A percentile compares a stretch with the other conserved stretches of the same genome.
Evolutionary conservation across 2,888 invertebrate species (phyloP).

Genomic region (Dynastes grantii): DNA sequence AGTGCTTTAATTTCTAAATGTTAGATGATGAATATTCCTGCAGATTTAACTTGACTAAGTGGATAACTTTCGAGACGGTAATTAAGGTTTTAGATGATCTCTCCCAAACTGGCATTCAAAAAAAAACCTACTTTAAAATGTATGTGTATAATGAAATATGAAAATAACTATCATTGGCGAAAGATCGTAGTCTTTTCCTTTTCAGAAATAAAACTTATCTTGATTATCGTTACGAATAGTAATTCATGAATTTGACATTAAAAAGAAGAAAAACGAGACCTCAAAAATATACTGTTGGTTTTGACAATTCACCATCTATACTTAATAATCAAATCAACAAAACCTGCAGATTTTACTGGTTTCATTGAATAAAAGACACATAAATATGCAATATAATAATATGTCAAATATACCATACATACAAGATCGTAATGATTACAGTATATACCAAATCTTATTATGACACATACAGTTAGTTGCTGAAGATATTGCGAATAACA

Average conservation of each 20-base stretch:
- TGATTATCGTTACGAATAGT: conserved; percentile 55
- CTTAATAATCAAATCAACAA: conserved; percentile 56
- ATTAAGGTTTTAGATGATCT: not conserved
- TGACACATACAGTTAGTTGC: conserved; percentile 15
- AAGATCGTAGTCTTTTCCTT: conserved; percentile 1
- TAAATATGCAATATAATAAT: conserved; percentile 18
- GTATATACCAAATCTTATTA: conserved; percentile 9
- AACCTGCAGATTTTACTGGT: conserved; percentile 50
- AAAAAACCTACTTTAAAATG: no score
- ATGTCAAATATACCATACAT: not conserved
- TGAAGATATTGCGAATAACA: conserved; percentile 27
- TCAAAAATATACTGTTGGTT: conserved; percentile 72
- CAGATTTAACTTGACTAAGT: conserved; percentile 69
- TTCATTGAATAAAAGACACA: conserved; percentile 37
- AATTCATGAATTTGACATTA: conserved; percentile 64
- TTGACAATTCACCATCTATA: conserved; percentile 69
- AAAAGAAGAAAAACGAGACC: conserved; percentile 63
- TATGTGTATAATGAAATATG: conserved; percentile 54
- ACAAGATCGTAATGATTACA: conserved; percentile 9
- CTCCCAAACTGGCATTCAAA: no score
- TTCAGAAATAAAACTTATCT: conserved; percentile 43
- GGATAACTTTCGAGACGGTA: conserved; percentile 51
- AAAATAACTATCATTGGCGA: not conserved
- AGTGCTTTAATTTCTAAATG: conserved; percentile 69
- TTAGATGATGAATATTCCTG: conserved; percentile 65